These are phyloP conservation scores for Capreolus pygargus DNA, from an alignment of 2,113 vertebrate species.

Conservation along the genomic window DNA sequence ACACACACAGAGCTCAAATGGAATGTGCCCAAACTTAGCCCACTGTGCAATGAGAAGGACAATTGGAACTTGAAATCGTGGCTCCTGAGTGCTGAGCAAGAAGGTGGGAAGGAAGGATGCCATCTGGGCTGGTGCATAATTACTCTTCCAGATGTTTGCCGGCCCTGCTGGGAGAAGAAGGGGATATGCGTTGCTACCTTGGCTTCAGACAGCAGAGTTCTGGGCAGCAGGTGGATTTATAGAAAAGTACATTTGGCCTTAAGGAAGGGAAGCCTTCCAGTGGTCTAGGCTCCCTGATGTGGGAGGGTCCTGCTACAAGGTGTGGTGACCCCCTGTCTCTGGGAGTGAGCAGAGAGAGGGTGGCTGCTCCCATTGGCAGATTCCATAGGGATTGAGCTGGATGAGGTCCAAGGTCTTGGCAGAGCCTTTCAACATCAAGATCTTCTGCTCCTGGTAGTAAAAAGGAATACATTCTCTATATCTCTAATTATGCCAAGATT, in stretches of 20 bases:
- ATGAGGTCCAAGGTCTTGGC: neutral
- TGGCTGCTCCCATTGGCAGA: too few species aligned
- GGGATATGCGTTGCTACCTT: neutral
- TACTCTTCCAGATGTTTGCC: neutral
- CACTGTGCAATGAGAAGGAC: neutral
- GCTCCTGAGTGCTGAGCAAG: neutral
- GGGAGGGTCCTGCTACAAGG: neutral
- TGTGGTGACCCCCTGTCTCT: fast-evolving
- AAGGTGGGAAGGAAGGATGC: neutral
- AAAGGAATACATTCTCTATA: neutral
- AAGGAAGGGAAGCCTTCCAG: neutral
- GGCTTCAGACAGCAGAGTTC: neutral
- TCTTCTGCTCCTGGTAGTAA: neutral
- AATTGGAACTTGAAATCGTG: neutral
- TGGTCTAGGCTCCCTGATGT: neutral
- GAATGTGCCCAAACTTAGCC: neutral
- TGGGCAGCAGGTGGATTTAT: neutral
- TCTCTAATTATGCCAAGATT: neutral
- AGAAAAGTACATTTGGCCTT: neutral
- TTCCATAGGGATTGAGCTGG: too few species aligned
- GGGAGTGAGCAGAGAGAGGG: neutral
- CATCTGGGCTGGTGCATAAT: neutral
- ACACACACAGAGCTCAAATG: neutral
- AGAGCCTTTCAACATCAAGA: neutral
- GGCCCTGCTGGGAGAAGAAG: neutral